A percentile compares a stretch with the other conserved stretches of the same genome.
These are phyloP conservation scores for Synergus umbraculus DNA, from an alignment of 2,888 invertebrate genomes.

Conservation along the genomic window DNA sequence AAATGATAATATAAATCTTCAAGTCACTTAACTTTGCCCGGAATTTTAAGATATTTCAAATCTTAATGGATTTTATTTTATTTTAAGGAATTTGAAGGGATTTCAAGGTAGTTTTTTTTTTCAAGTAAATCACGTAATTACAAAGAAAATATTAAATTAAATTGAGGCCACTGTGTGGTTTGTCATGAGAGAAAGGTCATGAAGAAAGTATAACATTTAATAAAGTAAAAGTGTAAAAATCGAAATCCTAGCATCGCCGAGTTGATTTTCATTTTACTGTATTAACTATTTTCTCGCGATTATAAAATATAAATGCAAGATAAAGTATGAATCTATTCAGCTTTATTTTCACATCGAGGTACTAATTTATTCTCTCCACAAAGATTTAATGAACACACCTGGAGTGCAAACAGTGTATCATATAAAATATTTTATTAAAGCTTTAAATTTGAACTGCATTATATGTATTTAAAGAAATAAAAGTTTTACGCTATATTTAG, in stretches of 20 bases:
- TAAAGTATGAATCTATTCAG: neutral
- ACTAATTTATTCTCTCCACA: neutral
- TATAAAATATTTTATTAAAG: slow-evolving; percentile 8
- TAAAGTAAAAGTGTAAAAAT: neutral
- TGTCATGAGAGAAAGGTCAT: neutral
- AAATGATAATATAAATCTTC: neutral
- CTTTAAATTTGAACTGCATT: slow-evolving; percentile 5
- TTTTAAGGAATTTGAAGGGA: too few species aligned
- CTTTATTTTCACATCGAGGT: neutral
- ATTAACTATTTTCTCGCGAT: neutral
- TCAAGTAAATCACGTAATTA: too few species aligned
- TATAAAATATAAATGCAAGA: neutral
- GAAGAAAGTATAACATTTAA: neutral
- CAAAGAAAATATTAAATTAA: neutral
- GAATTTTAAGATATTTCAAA: too few species aligned
- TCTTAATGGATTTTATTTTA: too few species aligned
- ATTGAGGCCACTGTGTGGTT: neutral
- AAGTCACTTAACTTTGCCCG: too few species aligned
- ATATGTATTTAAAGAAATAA: neutral
- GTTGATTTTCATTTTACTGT: neutral
- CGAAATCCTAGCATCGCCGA: neutral
- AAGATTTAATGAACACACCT: slow-evolving; percentile 9
- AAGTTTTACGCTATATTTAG: too few species aligned
- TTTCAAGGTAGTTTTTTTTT: too few species aligned
- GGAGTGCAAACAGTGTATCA: slow-evolving; percentile 1